Base-by-base conservation (phyloP, 2,113 vertebrate genomes). In the Synodontis membranacea region DNA sequence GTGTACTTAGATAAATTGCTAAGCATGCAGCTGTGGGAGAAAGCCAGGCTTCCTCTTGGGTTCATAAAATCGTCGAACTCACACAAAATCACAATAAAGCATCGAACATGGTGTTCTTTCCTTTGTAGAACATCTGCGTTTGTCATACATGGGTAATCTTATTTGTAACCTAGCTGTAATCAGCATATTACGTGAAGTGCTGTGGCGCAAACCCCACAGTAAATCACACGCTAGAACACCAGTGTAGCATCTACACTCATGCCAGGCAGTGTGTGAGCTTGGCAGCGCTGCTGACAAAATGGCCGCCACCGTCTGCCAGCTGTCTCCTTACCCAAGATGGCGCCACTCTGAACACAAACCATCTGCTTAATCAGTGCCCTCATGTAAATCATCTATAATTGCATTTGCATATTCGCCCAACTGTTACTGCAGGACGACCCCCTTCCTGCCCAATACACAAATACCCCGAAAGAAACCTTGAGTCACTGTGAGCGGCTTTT, bases 331-430 rank as follows among this genome's bases (percentile, higher is more conserved):
- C 91, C 94, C 95, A 94, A 96, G 94, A 96, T 95, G 95, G 95
- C 93, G 94, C 91, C 92, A 87, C 82, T 90, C 92, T 91, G 92
- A 92, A 93, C 93, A 89, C 93, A 93, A 94, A 92, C 95, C 95
- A 93, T 94, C 95, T 93, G 95, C 91, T 93, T 93, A 91, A 72
- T 93, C 88, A 94, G 94, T 90, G 93, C 93, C 82, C 91, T 92
- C 94, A 96, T 96, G 96, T 95, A 96, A 96, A 96, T 95, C 86
- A 86, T 84, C 34, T 91, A 92, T 96, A 96, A 97, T 96, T 96
- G 92, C 94, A 95, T 96, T 96, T 95, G 94, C 95, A 94, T 96
- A 94, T 90, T 82, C 88, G 28, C 48, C 31, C 50, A 17, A 64
- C 68, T 62, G 42, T 78, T 81, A 88, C 83, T 86, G 86, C 68